phyloP scores from a whole-genome alignment of 37 sponge, comb jelly and placozoan species.

The Bolinopsis microptera region DNA sequence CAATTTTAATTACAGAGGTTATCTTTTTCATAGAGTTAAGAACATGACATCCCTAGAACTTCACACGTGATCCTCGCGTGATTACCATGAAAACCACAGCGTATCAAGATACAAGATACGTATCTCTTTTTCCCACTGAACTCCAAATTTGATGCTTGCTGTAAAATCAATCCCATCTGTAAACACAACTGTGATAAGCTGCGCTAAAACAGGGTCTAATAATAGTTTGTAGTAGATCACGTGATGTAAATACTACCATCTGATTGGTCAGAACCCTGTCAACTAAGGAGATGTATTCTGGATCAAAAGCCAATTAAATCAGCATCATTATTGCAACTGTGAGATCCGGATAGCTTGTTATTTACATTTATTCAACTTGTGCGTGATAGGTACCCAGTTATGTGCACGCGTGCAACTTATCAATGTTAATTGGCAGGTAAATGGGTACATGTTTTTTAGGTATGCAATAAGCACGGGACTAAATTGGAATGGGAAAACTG shows the following conservation, averaged over 20 bases:
- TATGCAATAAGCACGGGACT: background rate
- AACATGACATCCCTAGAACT: too few relatives aligned
- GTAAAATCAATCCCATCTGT: background rate
- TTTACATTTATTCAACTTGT: background rate
- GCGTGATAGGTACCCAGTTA: background rate
- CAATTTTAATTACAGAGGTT: too few relatives aligned
- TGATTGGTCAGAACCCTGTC: background rate
- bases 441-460: background rate
- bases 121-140: background rate
- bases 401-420: background rate
- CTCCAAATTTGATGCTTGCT: background rate
- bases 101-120: too few relatives aligned
- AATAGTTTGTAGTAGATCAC: background rate
- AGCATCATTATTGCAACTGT: background rate
- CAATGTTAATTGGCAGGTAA: background rate
- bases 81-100: background rate
- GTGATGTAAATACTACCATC: background rate
- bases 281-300: background rate
- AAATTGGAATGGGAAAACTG: background rate
- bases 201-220: background rate
- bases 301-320: background rate
- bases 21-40: too few relatives aligned
- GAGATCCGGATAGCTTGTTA: background rate
- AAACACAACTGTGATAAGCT: background rate
- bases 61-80: background rate